Base-by-base conservation (phyloP, 37 sponge, comb jelly and placozoan species). In the Chondrosia reniformis region DNA sequence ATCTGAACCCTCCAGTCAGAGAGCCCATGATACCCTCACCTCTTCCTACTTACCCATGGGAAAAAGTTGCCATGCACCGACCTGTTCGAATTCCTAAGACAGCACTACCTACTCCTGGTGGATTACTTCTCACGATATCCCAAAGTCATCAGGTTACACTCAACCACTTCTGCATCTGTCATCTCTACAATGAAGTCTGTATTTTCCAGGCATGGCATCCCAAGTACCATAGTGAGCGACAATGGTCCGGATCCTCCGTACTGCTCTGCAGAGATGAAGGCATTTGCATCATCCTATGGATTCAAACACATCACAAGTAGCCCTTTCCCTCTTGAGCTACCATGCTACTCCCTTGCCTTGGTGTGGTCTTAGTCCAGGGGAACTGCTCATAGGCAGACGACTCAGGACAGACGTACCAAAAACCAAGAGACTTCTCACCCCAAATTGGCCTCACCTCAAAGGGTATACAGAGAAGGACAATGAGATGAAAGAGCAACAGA, bases 181-280 rank as follows among this genome's bases (percentile, higher is more conserved):
- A 63, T 79, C 33, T 8, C 30, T 1, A 42, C 67, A 31, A 0
- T 71, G 83, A 81, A 85, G 33, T 0, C 46, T 27, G 56, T 88
- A 2, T 84, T 88, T 46, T 54, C 86, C 9, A 30, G 86, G 58
- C 80, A 89, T 81, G 90, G 90, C 2, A 77, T 89, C 1, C 90
- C 79, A 3, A 45, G 45, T 12, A 66, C 45, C 5, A 28, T 88
- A 21, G 33, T 88, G n/a, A 59, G 74, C 19, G 89, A 89, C 65
- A 89, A 89, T 76, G 79, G 85, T 6, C 85, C 89, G 0, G n/a
- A n/a, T n/a, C n/a, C n/a, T n/a, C 89, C 84, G 45, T 89, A 61
- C 52, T 34, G 63, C 7, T 37, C 89, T 13, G 61, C 33, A 31
- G 57, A 25, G 32, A 77, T 85, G 30, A 21, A 25, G 19, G 22